phyloP scores from a whole-genome alignment of 2,888 invertebrate species.

The Flexamia atlantica region DNA sequence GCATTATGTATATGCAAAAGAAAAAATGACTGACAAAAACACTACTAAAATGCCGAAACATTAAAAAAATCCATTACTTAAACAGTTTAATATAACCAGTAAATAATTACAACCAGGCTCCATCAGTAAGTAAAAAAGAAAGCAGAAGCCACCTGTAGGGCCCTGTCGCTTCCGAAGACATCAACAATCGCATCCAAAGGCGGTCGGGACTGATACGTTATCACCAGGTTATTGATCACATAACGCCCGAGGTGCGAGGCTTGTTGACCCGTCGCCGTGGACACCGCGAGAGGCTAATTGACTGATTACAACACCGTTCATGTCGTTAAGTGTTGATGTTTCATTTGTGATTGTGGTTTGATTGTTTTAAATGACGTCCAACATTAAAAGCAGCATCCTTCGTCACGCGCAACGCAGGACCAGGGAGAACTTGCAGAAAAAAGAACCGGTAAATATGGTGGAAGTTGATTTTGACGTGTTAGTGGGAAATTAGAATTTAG shows the following conservation, averaged over 20 bases:
- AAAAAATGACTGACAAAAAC: too few species aligned
- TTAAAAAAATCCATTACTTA: too few species aligned
- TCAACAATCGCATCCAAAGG: neutral
- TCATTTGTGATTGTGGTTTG: slow-evolving; percentile 4
- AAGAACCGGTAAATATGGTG: slow-evolving; percentile 31
- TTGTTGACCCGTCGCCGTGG: slow-evolving; percentile 28
- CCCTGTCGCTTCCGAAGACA: slow-evolving; percentile 21
- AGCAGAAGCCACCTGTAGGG: slow-evolving; percentile 2
- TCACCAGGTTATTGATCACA: neutral
- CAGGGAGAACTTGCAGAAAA: slow-evolving; percentile 6
- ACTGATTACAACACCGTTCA: neutral
- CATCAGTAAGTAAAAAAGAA: too few species aligned
- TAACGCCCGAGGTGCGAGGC: neutral
- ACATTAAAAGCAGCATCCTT: slow-evolving; percentile 22
- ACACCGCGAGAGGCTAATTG: slow-evolving; percentile 7
- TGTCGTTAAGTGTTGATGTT: neutral
- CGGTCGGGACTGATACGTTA: neutral
- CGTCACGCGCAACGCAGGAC: slow-evolving; percentile 35
- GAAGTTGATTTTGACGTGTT: too few species aligned
- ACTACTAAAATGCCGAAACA: too few species aligned
- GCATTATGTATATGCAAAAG: too few species aligned
- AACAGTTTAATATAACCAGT: too few species aligned
- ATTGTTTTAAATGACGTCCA: neutral
- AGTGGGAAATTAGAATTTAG: too few species aligned
- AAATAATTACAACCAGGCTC: too few species aligned